Percentiles rank a stretch among this genome's conserved stretches.
These are phyloP conservation scores for Adoxophyes honmai DNA, from an alignment of 1,140 invertebrate genomes.

Conservation along the genomic window DNA sequence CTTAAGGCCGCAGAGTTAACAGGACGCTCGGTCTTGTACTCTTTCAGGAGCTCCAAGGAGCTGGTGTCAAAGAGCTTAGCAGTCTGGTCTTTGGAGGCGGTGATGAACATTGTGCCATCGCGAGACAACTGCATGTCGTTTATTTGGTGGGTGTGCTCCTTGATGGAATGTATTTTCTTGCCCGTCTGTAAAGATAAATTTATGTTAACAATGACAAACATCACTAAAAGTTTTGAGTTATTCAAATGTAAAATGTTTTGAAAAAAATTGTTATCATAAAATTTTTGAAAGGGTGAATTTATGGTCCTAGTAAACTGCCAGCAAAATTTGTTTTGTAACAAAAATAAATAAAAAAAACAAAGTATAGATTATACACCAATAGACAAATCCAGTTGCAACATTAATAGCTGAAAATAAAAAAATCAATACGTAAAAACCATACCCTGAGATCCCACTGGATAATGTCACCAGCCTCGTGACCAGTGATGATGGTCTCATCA, in stretches of 20 bases:
- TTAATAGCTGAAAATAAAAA: too few relatives aligned
- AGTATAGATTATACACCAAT: too few relatives aligned
- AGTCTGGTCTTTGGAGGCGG: conserved; percentile 95
- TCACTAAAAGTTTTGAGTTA: too few relatives aligned
- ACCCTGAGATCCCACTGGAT: conserved; percentile 94
- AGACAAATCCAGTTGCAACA: too few relatives aligned
- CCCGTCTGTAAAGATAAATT: conserved; percentile 80
- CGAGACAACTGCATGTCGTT: conserved; percentile 97
- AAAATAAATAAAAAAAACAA: too few relatives aligned
- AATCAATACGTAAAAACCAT: conserved; percentile 41
- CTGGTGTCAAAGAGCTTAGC: conserved; percentile 96
- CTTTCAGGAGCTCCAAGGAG: conserved; percentile 91
- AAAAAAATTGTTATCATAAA: too few relatives aligned
- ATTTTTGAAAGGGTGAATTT: too few relatives aligned
- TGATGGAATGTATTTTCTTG: conserved; percentile 86
- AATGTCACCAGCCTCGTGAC: conserved; percentile 95
- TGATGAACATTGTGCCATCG: conserved; percentile 97
- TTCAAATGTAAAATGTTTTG: too few relatives aligned
- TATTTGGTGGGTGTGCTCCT: conserved; percentile 91
- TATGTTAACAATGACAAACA: too few relatives aligned
- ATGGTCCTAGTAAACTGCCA: too few relatives aligned
- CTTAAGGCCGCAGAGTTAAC: conserved; percentile 98
- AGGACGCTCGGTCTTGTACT: conserved; percentile 97
- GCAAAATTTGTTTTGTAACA: too few relatives aligned
- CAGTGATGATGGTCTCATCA: conserved; percentile 95